Percentiles rank a stretch among this genome's conserved stretches.
Evolutionary conservation across 2,113 vertebrate species (phyloP).

Genomic region (human (Homo sapiens)): DNA sequence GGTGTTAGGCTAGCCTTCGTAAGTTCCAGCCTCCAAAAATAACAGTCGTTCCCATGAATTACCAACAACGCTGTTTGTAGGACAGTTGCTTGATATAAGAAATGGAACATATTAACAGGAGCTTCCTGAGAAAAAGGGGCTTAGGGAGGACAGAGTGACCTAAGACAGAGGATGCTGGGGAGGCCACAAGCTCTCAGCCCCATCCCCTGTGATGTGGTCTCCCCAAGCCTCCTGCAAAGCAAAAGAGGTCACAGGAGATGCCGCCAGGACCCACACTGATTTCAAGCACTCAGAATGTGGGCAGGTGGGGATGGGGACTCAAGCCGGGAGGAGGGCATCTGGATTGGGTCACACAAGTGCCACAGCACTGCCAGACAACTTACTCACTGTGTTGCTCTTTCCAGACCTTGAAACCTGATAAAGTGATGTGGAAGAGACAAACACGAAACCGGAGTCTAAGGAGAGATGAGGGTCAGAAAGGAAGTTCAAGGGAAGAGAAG

Average conservation of each 20-base stretch:
- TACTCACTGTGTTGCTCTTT: background rate
- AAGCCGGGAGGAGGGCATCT: background rate
- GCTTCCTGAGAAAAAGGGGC: constrained; percentile 36
- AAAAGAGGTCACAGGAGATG: background rate
- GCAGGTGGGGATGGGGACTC: accelerated
- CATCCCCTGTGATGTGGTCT: background rate
- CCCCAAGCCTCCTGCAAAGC: background rate
- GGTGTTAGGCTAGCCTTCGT: constrained; percentile 21
- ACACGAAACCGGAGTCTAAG: background rate
- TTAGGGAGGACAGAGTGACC: constrained; percentile 41
- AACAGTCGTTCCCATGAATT: constrained; percentile 59
- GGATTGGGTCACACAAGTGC: background rate
- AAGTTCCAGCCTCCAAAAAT: constrained; percentile 54
- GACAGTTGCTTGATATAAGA: constrained; percentile 50
- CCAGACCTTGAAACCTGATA: background rate
- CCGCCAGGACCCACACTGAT: background rate
- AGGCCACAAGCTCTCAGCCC: background rate
- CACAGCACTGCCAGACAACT: background rate
- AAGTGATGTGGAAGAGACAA: background rate
- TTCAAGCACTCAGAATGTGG: background rate
- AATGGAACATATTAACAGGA: constrained; percentile 60
- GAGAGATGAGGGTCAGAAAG: background rate
- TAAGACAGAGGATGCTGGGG: background rate
- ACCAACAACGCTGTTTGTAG: constrained; percentile 35
- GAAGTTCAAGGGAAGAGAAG: background rate